A percentile compares a stretch with the other conserved stretches of the same genome.
Conservation (phyloP, 2,113 vertebrate species). For the Carettochelys insculpta region DNA sequence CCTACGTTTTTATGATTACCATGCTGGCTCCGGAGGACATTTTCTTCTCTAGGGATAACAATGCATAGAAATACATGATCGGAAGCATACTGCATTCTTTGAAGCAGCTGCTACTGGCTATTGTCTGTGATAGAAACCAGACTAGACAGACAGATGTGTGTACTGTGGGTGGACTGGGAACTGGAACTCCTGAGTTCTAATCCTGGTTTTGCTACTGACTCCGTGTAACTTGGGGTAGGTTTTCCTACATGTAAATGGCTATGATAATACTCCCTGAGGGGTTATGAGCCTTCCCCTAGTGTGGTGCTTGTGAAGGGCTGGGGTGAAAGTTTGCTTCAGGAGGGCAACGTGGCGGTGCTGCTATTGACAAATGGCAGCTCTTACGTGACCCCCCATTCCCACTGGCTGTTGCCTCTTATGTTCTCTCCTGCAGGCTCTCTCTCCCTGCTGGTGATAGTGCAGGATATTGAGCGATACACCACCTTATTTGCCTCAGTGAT, state of each 20-base stretch:
- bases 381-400: not conserved
- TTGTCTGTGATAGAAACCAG: not conserved
- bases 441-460: constrained; percentile 85
- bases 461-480: constrained; percentile 79
- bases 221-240: not conserved
- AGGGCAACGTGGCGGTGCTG: not conserved
- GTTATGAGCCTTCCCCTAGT: not conserved
- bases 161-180: not conserved
- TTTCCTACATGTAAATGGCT: not conserved
- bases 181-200: not conserved
- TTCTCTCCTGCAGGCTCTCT: constrained; percentile 77
- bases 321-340: not conserved
- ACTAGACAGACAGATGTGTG: not conserved
- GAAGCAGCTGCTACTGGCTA: not conserved
- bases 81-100: not conserved
- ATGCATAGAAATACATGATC: constrained; percentile 10
- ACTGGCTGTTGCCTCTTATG: not conserved
- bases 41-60: not conserved
- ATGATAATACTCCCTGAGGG: not conserved
- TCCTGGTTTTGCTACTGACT: not conserved
- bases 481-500: constrained; percentile 84
- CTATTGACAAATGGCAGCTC: not conserved
- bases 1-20: not conserved
- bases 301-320: accelerated
- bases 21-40: not conserved